Conservation (phyloP, 1,140 invertebrate genomes). For the Sinonovacula constricta region DNA sequence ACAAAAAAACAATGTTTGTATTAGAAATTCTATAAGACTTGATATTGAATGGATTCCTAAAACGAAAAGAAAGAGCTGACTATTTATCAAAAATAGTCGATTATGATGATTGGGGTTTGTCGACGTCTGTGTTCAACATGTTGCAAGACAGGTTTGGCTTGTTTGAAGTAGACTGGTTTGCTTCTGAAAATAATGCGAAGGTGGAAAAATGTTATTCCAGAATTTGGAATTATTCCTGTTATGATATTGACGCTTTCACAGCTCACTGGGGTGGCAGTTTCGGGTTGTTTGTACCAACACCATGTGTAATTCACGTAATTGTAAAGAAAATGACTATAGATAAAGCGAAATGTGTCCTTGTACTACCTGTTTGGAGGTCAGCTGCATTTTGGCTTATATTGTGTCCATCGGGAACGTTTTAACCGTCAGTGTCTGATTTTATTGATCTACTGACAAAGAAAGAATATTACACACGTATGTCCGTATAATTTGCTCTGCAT, state of each 20-base stretch:
- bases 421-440: not conserved
- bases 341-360: not conserved
- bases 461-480: too few species aligned
- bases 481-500: too few species aligned
- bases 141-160: not conserved
- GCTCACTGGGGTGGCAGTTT: not conserved
- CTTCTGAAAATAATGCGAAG: slow-evolving; percentile 27
- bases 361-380: slow-evolving; percentile 22
- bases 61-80: slow-evolving; percentile 29
- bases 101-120: slow-evolving; percentile 38
- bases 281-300: slow-evolving; percentile 35
- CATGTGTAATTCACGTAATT: slow-evolving; percentile 2
- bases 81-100: slow-evolving; percentile 28
- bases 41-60: slow-evolving; percentile 41
- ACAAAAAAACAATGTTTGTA: slow-evolving; percentile 4
- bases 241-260: slow-evolving; percentile 28
- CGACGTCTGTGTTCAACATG: not conserved
- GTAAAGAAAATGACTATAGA: slow-evolving; percentile 1
- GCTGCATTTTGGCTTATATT: slow-evolving; percentile 28
- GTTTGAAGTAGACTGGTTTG: slow-evolving; percentile 30
- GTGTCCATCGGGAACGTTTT: not conserved
- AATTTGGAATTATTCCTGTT: slow-evolving; percentile 9
- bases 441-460: not conserved
- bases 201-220: slow-evolving; percentile 25
- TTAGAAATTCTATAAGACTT: not conserved